phyloP scores from a whole-genome alignment of 2,888 invertebrate genomes.

The Agelastica alni region DNA sequence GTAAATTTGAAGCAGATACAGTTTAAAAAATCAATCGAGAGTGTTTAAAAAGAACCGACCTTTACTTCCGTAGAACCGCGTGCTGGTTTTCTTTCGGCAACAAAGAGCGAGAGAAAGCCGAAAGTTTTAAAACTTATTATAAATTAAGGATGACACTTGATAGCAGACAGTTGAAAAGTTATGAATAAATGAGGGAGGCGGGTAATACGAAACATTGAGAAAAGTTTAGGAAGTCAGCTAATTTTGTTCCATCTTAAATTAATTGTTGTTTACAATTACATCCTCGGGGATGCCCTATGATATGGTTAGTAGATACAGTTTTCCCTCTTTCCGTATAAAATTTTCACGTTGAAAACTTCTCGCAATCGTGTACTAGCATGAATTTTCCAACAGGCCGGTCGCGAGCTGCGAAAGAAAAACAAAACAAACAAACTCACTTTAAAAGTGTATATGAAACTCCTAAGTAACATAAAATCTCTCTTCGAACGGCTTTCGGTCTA shows the following conservation, averaged over 20 bases:
- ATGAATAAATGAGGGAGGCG: conserved; percentile 8
- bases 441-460: too few species aligned
- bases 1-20: too few species aligned
- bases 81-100: too few species aligned
- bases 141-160: conserved; percentile 6
- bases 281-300: conserved; percentile 23
- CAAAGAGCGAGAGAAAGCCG: neutral
- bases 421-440: too few species aligned
- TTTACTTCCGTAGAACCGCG: too few species aligned
- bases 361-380: neutral
- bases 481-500: too few species aligned
- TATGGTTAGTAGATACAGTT: conserved; percentile 20
- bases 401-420: neutral
- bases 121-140: neutral
- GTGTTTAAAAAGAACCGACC: too few species aligned
- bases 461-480: too few species aligned
- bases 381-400: conserved; percentile 9
- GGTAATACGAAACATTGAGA: conserved; percentile 8
- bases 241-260: conserved; percentile 20
- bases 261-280: conserved; percentile 25
- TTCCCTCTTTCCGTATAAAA: conserved; percentile 12
- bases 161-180: conserved; percentile 10
- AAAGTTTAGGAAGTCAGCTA: neutral
- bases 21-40: too few species aligned
- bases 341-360: conserved; percentile 16